Conservation (phyloP, 2,797 vertebrate genomes). For the Pelochelys cantorii region DNA sequence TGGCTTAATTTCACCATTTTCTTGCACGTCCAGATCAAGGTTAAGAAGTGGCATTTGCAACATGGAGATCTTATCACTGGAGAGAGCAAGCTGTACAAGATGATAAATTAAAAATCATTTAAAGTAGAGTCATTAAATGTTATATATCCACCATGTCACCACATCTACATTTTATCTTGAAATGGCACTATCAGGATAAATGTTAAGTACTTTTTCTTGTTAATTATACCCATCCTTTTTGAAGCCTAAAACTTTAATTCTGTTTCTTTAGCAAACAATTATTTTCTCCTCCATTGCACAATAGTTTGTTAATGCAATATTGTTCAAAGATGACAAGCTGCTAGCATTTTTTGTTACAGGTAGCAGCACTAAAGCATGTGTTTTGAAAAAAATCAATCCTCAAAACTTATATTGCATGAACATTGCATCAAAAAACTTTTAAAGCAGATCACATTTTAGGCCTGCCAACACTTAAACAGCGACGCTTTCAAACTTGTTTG, state of each 20-base stretch:
- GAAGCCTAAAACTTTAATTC: too few relatives aligned
- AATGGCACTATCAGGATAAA: not conserved
- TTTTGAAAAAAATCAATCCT: not conserved
- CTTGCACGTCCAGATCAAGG: conserved; percentile 90
- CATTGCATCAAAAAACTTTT: not conserved
- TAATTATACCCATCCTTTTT: not conserved
- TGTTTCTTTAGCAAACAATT: too few relatives aligned
- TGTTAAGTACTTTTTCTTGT: not conserved
- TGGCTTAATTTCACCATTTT: conserved; percentile 83
- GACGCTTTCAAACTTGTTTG: not conserved
- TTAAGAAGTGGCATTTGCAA: conserved; percentile 93
- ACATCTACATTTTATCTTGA: not conserved
- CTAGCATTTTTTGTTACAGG: not conserved
- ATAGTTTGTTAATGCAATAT: too few relatives aligned
- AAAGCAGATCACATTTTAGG: not conserved
- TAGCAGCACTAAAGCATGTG: not conserved
- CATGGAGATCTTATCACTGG: conserved; percentile 94
- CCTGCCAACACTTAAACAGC: not conserved
- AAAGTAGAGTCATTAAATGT: not conserved
- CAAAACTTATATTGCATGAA: not conserved
- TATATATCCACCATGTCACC: not conserved
- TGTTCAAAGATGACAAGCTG: too few relatives aligned
- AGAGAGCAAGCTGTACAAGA: conserved; percentile 89
- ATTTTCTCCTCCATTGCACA: too few relatives aligned
- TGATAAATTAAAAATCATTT: not conserved